A percentile compares a stretch with the other conserved stretches of the same genome.
Conservation (phyloP, 2,888 invertebrate genomes). For the Perithous albicinctus region DNA sequence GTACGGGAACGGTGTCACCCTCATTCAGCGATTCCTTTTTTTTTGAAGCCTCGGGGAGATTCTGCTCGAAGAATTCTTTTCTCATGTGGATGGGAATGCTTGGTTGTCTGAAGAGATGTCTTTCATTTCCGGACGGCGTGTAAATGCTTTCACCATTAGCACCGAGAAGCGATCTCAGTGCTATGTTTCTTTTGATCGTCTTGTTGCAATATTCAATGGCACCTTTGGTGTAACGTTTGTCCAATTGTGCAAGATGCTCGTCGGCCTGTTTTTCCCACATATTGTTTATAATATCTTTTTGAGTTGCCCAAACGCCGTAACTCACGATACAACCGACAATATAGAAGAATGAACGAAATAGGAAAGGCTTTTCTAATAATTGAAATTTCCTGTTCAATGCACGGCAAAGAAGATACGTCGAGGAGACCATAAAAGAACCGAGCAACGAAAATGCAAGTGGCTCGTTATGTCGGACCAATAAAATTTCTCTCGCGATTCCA, state of each 20-base stretch:
- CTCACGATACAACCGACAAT: conserved; percentile 86
- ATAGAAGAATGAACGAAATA: conserved; percentile 86
- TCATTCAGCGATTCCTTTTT: conserved; percentile 21
- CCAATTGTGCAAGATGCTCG: conserved; percentile 87
- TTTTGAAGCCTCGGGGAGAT: conserved; percentile 72
- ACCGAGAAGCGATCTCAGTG: conserved; percentile 89
- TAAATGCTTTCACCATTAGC: conserved; percentile 87
- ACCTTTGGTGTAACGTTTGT: conserved; percentile 89
- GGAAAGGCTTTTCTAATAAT: conserved; percentile 86
- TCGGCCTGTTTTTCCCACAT: conserved; percentile 89
- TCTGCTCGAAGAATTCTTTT: conserved; percentile 88
- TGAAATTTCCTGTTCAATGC: conserved; percentile 86
- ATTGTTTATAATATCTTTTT: conserved; percentile 89
- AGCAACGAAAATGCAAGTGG: conserved; percentile 86
- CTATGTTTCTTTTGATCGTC: conserved; percentile 90
- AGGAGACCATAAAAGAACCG: conserved; percentile 82
- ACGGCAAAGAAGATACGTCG: conserved; percentile 86
- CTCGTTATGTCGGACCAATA: conserved; percentile 87
- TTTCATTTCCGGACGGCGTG: conserved; percentile 90
- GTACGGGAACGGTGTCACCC: background rate
- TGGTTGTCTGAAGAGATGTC: conserved; percentile 88
- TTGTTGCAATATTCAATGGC: conserved; percentile 92
- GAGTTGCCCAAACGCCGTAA: conserved; percentile 87
- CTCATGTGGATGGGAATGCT: conserved; percentile 88
- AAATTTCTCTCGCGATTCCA: conserved; percentile 91